These are phyloP conservation scores for Bombus haemorrhoidalis DNA, from an alignment of 1,140 invertebrate species.

Conservation along the genomic window DNA sequence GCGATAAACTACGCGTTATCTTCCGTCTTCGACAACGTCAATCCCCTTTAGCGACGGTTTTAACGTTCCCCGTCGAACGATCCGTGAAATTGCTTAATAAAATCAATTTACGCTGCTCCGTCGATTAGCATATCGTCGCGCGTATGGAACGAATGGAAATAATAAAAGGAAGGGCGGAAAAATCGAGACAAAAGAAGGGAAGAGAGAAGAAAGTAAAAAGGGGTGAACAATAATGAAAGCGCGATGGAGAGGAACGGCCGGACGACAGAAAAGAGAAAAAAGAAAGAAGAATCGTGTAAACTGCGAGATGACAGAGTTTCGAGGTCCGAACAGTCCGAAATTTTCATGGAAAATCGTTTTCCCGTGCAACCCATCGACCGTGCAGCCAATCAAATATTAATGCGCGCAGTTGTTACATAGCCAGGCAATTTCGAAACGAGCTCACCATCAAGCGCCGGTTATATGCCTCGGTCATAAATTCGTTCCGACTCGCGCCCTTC, in stretches of 20 bases:
- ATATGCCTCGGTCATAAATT: slow-evolving; percentile 71
- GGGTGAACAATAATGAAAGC: too few species aligned
- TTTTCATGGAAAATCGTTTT: slow-evolving; percentile 26
- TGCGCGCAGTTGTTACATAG: slow-evolving; percentile 65
- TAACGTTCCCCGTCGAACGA: not conserved
- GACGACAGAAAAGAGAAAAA: too few species aligned
- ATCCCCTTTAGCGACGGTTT: not conserved
- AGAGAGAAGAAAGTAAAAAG: too few species aligned
- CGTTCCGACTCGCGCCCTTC: slow-evolving; percentile 56
- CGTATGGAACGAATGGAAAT: not conserved
- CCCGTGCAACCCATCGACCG: slow-evolving; percentile 7
- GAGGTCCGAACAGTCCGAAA: not conserved
- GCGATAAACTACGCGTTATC: not conserved
- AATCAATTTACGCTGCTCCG: not conserved
- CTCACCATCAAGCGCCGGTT: slow-evolving; percentile 64
- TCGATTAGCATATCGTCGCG: slow-evolving; percentile 6
- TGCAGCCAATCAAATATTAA: slow-evolving; percentile 68
- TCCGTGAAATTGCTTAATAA: slow-evolving; percentile 13
- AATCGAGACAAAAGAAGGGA: not conserved
- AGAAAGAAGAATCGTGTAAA: slow-evolving; percentile 1
- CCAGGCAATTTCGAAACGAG: slow-evolving; percentile 63
- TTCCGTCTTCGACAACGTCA: not conserved
- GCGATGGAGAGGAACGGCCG: too few species aligned
- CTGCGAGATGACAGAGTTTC: slow-evolving; percentile 8
- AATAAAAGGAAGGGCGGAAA: not conserved